Evolutionary conservation across 1,140 invertebrate species (phyloP).

Genomic region (Helicoverpa armigera): DNA sequence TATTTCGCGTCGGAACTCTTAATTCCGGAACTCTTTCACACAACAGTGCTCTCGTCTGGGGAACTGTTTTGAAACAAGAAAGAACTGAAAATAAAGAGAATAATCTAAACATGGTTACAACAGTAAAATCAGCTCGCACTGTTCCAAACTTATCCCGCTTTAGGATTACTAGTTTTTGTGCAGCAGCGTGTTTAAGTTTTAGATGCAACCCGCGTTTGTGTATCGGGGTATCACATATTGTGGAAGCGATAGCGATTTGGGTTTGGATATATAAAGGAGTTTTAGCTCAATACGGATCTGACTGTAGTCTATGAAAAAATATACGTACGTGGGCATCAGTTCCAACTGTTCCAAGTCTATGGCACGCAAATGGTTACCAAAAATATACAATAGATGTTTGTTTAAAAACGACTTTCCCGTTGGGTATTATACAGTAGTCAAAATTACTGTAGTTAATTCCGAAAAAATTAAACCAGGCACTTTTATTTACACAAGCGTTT

Average conservation of each 20-base stretch:
- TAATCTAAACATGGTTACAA: slow-evolving; percentile 34
- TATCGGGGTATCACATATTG: background rate
- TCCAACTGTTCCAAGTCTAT: too few relatives aligned
- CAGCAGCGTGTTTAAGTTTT: slow-evolving; percentile 26
- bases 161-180: slow-evolving; percentile 13
- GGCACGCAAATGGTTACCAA: too few relatives aligned
- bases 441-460: too few relatives aligned
- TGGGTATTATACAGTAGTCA: too few relatives aligned
- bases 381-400: too few relatives aligned
- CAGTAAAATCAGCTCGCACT: slow-evolving; percentile 28
- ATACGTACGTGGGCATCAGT: background rate
- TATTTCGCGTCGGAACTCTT: slow-evolving; percentile 10
- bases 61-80: slow-evolving; percentile 9
- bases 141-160: slow-evolving; percentile 25
- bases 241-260: background rate
- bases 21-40: slow-evolving; percentile 4
- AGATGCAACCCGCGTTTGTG: slow-evolving; percentile 1
- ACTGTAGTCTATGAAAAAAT: too few relatives aligned
- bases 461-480: background rate
- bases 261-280: too few relatives aligned
- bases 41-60: background rate
- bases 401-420: too few relatives aligned
- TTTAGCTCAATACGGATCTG: too few relatives aligned
- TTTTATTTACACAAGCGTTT: too few relatives aligned
- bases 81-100: slow-evolving; percentile 24